A percentile compares a stretch with the other conserved stretches of the same genome.
phyloP scores from a whole-genome alignment of 2,888 invertebrate species.

The Cephus pygmeus region DNA sequence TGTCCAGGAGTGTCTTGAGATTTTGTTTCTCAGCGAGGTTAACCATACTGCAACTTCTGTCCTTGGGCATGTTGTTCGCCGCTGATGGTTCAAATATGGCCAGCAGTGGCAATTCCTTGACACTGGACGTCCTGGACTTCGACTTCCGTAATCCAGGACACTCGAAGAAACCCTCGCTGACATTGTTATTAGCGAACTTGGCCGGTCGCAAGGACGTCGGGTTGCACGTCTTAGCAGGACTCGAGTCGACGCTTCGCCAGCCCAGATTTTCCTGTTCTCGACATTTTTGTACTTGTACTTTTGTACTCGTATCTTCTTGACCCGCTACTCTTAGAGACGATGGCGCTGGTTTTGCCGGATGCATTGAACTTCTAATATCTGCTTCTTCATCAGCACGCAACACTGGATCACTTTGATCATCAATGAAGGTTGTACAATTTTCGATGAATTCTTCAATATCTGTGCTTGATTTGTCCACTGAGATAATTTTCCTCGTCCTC shows the following conservation, averaged over 20 bases:
- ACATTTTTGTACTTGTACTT: conserved; percentile 30
- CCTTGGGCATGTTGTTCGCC: conserved; percentile 35
- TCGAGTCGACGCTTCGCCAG: conserved; percentile 44
- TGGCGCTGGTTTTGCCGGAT: neutral
- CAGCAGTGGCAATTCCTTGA: conserved; percentile 55
- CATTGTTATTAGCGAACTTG: conserved; percentile 22
- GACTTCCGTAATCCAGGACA: conserved; percentile 22
- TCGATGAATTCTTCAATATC: conserved; percentile 17
- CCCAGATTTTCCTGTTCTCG: conserved; percentile 15
- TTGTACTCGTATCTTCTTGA: neutral
- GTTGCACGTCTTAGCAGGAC: conserved; percentile 36
- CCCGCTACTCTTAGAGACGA: neutral
- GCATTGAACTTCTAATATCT: neutral
- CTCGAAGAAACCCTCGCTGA: conserved; percentile 24
- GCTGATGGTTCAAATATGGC: conserved; percentile 47
- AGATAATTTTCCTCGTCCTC: conserved; percentile 9
- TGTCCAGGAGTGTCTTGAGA: conserved; percentile 43
- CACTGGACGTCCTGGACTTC: conserved; percentile 35
- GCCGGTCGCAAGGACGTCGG: conserved; percentile 17
- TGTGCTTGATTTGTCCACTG: conserved; percentile 15
- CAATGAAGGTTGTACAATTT: neutral
- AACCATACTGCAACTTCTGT: conserved; percentile 57
- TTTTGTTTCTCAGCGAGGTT: conserved; percentile 52
- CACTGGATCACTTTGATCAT: neutral
- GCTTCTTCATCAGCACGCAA: neutral